Percentiles rank a stretch among this genome's conserved stretches.
phyloP scores from a whole-genome alignment of 2,113 vertebrate species.

The Apistogramma diplotaenia region DNA sequence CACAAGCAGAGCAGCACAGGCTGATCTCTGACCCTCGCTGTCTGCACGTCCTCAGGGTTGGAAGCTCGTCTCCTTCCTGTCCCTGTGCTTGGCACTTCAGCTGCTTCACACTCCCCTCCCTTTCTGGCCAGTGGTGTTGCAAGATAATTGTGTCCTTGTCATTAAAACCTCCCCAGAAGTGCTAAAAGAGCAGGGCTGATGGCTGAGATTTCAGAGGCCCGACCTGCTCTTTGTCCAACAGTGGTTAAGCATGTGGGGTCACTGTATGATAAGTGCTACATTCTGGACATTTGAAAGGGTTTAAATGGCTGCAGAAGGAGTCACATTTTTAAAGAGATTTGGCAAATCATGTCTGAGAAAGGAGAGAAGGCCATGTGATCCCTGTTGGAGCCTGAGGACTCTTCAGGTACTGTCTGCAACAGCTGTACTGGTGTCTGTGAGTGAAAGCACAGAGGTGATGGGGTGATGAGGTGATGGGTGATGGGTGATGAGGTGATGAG shows the following conservation, averaged over 20 bases:
- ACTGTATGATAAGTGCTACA: background rate
- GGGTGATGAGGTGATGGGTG: no score
- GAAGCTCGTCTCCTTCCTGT: background rate
- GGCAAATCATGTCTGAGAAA: no score
- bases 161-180: background rate
- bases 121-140: background rate
- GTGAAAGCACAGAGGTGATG: no score
- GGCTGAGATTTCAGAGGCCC: background rate
- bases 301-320: background rate
- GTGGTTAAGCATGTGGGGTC: background rate
- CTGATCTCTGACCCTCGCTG: background rate
- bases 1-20: background rate
- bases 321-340: background rate
- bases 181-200: background rate
- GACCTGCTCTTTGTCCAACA: background rate
- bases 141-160: constrained; percentile 12
- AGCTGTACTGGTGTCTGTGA: no score
- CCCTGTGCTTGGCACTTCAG: background rate
- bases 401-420: no score
- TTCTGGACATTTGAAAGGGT: background rate
- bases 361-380: no score
- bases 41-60: background rate
- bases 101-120: background rate
- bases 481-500: no score
- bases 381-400: no score